Conservation (phyloP, 2,797 vertebrate species). For the Harpagifer antarcticus region DNA sequence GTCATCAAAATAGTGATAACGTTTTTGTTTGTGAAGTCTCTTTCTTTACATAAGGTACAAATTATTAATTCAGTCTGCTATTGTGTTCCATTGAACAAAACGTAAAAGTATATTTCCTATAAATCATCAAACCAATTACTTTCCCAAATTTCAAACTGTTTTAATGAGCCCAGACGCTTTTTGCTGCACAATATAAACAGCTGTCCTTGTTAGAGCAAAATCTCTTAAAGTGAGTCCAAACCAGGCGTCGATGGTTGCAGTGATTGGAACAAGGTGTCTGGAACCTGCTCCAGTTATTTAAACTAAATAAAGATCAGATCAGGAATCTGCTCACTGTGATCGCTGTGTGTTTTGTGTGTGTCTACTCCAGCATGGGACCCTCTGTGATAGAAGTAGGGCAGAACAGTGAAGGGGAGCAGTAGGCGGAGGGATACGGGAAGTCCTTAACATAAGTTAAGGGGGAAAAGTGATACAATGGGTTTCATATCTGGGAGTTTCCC, state of each 20-base stretch:
- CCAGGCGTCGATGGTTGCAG: constrained; percentile 6
- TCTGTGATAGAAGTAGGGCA: constrained; percentile 74
- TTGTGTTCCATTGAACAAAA: too few relatives aligned
- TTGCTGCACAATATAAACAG: constrained; percentile 18
- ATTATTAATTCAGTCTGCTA: too few relatives aligned
- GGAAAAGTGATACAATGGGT: not conserved
- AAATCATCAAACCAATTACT: too few relatives aligned
- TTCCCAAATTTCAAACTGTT: too few relatives aligned
- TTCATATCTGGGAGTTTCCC: constrained; percentile 2
- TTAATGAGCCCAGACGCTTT: constrained; percentile 17
- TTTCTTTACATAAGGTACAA: too few relatives aligned
- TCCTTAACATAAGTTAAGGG: constrained; percentile 21
- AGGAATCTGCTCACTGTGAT: constrained; percentile 49
- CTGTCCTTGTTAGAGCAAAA: not conserved
- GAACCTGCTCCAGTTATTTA: constrained; percentile 76
- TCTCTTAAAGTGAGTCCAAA: constrained; percentile 9
- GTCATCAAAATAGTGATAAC: constrained; percentile 24
- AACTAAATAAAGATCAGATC: constrained; percentile 78
- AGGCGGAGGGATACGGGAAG: constrained; percentile 28
- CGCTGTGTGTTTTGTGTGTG: not conserved
- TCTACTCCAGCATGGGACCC: constrained; percentile 34
- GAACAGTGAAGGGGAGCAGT: constrained; percentile 39
- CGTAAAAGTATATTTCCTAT: too few relatives aligned
- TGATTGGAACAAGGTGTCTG: constrained; percentile 36
- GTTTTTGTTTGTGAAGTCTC: constrained; percentile 26